Evolutionary conservation across 2,797 vertebrate genomes (phyloP).

Genomic region (Sebastes trivittatus): DNA sequence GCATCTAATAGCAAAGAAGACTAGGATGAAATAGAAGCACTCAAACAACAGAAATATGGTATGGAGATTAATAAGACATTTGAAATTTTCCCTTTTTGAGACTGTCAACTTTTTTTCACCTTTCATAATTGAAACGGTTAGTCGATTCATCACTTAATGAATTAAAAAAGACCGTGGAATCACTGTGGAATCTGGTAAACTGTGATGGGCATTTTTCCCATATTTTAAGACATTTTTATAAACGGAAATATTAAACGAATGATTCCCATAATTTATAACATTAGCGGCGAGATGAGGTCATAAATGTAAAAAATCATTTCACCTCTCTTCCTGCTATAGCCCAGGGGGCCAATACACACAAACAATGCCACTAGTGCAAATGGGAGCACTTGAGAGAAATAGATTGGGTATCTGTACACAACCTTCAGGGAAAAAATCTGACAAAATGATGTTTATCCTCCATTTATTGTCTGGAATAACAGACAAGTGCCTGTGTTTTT

Average conservation of each 20-base stretch:
- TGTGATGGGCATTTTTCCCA: not conserved
- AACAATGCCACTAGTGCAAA: not conserved
- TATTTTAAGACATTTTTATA: not conserved
- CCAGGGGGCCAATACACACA: not conserved
- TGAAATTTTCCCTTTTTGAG: not conserved
- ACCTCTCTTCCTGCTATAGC: not conserved
- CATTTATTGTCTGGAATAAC: constrained; percentile 32
- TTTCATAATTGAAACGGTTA: not conserved
- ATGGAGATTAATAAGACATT: not conserved
- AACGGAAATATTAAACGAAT: not conserved
- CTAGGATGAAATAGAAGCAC: not conserved
- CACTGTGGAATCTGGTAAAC: not conserved
- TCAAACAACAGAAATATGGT: not conserved
- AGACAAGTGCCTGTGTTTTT: constrained; percentile 17
- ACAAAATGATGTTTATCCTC: constrained; percentile 31
- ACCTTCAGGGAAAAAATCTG: constrained; percentile 13
- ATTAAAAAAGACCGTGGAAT: not conserved
- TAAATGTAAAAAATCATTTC: not conserved
- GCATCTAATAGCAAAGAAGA: not conserved
- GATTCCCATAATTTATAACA: not conserved
- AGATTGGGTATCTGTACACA: not conserved
- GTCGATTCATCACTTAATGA: not conserved
- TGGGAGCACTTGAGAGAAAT: constrained; percentile 3
- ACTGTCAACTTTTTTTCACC: not conserved
- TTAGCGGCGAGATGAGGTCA: not conserved